These are phyloP conservation scores for Oscheius myriophilus DNA, from an alignment of 2,888 invertebrate genomes.

Conservation along the genomic window DNA sequence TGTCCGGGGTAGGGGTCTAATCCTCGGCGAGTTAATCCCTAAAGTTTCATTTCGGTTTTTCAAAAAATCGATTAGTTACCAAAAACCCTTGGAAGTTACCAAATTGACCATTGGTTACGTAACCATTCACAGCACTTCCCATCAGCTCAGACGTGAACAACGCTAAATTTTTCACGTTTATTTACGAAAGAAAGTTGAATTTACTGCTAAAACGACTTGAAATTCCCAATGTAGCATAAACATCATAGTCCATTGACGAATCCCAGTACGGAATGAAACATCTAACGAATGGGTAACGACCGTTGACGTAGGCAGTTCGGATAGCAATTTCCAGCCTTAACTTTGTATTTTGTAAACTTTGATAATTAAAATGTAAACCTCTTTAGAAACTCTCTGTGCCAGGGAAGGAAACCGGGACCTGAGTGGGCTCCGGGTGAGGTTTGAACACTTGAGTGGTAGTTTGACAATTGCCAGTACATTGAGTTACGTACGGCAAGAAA, in stretches of 20 bases:
- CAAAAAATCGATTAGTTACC: background rate
- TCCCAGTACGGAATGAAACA: constrained; percentile 6
- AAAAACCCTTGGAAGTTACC: background rate
- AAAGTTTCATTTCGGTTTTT: background rate
- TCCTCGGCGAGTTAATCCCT: background rate
- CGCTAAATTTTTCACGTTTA: background rate
- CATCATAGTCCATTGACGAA: background rate
- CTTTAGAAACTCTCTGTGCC: constrained; percentile 9
- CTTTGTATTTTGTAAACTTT: too few species aligned
- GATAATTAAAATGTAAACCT: constrained; percentile 7
- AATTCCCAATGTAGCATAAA: background rate
- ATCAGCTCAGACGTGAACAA: constrained; percentile 1
- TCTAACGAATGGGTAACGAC: background rate
- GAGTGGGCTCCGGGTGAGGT: constrained; percentile 9
- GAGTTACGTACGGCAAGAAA: background rate
- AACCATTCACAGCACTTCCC: background rate
- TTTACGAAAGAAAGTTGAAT: background rate
- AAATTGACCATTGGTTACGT: background rate
- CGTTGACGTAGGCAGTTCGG: background rate
- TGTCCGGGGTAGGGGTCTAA: constrained; percentile 1
- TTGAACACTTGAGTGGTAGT: background rate
- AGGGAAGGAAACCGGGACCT: constrained; percentile 18
- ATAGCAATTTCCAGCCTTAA: constrained; percentile 8
- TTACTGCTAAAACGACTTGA: background rate
- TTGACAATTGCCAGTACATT: constrained; percentile 2